These are phyloP conservation scores for Egretta garzetta DNA, from an alignment of 2,113 vertebrate species.

Conservation along the genomic window DNA sequence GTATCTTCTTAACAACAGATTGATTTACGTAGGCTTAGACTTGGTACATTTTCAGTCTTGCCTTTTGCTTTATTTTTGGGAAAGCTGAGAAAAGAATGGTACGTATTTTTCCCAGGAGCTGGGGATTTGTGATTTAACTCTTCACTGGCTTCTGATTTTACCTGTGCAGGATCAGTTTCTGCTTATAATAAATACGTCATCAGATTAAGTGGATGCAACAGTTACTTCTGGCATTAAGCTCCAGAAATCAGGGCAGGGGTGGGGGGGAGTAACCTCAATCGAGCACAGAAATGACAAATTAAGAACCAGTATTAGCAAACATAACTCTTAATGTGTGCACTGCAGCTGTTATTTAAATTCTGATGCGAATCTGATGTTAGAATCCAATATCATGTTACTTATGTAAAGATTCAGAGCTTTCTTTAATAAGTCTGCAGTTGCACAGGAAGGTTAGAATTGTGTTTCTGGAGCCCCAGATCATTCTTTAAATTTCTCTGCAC, in stretches of 20 bases:
- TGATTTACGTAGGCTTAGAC: not conserved
- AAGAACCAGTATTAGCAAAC: not conserved
- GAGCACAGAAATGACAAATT: not conserved
- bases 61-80: not conserved
- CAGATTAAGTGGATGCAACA: not conserved
- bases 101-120: not conserved
- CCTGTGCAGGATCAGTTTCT: not conserved
- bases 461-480: not conserved
- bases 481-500: not conserved
- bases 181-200: not conserved
- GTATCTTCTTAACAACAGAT: not conserved
- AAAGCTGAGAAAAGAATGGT: not conserved
- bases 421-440: not conserved
- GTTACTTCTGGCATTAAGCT: not conserved
- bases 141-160: not conserved
- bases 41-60: not conserved
- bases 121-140: not conserved
- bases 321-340: not conserved
- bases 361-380: not conserved
- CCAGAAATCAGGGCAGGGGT: accelerated
- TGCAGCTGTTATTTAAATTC: not conserved
- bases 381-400: not conserved
- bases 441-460: not conserved
- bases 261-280: not conserved
- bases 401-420: not conserved